phyloP scores from a whole-genome alignment of 2,797 vertebrate genomes.

The Neopelma chrysocephalum region DNA sequence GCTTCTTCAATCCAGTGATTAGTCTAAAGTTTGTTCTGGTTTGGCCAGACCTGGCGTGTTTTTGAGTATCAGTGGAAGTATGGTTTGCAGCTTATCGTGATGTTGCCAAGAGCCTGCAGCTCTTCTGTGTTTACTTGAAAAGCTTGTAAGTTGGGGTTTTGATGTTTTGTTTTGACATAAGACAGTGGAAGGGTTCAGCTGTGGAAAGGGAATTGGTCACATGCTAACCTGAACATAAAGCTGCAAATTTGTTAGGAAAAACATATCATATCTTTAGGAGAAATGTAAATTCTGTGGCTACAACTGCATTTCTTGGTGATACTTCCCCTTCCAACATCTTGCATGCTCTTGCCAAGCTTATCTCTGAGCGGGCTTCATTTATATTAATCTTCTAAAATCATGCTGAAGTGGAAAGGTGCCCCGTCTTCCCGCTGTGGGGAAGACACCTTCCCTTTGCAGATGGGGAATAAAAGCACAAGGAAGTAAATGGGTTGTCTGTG shows the following conservation, averaged over 20 bases:
- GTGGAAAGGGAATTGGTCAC: background rate
- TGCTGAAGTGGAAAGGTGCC: background rate
- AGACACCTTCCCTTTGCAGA: background rate
- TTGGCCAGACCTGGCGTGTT: background rate
- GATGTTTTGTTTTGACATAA: background rate
- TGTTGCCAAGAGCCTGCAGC: background rate
- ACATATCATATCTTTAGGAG: background rate
- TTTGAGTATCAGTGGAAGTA: background rate
- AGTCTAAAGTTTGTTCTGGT: background rate
- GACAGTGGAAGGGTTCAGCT: background rate
- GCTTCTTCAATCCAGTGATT: background rate
- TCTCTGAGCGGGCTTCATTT: background rate
- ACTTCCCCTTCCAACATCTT: background rate
- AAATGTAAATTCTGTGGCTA: background rate
- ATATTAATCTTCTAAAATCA: background rate
- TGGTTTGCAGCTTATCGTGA: background rate
- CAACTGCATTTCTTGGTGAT: background rate
- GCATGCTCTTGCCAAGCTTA: background rate
- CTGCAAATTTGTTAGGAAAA: background rate
- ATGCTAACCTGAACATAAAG: background rate
- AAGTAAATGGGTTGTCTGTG: background rate
- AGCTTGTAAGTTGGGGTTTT: background rate
- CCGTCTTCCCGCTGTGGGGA: rapidly evolving
- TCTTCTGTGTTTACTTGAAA: background rate
- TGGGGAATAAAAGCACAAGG: background rate